Base-by-base conservation (phyloP, 2,888 invertebrate species). In the Brachypalpus laphriformis region DNA sequence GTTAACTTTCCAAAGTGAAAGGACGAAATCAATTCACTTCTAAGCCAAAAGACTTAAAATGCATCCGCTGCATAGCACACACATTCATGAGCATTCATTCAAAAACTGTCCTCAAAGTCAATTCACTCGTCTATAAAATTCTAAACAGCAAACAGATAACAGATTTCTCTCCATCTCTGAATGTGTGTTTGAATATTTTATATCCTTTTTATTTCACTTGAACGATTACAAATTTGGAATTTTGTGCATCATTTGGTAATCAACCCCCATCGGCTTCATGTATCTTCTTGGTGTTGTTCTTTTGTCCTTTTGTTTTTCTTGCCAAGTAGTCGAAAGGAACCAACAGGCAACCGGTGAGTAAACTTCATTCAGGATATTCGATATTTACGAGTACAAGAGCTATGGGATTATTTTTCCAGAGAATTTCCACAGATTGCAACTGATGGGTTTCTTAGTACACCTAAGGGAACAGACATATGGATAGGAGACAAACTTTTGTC, bases 21-120 rank as follows among this genome's bases (percentile, higher is more conserved):
- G n/a, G n/a, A 31, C 54, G 80, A 75, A 85, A 85, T 85, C 85
- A 85, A 76, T 85, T 85, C 81, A 70, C 28, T 81, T 70, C 54
- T 59, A 71, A 85, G 75, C 65, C 25, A 16, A 71, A 14, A n/a
- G 57, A 66, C 47, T 75, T 66, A 47, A 47, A 68, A 56, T 57
- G 80, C 78, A 74, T 68, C 56, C 72, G 56, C 25, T 63, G 80
- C 14, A 14, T 1, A 34, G 8, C 34, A 34, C 34, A 34, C 57
- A 80, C 8, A 47, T 59, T 31, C 49, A 42, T 51, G 16, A 28
- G 45, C 3, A 25, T n/a, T n/a, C 40, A 63, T 37, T 40, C 22
- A 11, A 4, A 71, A 57, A 34, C 37, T 47, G 37, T 63, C 31
- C 34, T 65, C 9, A 57, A 51, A 25, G 51, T 51, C 11, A 56